phyloP scores from a whole-genome alignment of 1,140 invertebrate species.

The Zaprionus africanus region DNA sequence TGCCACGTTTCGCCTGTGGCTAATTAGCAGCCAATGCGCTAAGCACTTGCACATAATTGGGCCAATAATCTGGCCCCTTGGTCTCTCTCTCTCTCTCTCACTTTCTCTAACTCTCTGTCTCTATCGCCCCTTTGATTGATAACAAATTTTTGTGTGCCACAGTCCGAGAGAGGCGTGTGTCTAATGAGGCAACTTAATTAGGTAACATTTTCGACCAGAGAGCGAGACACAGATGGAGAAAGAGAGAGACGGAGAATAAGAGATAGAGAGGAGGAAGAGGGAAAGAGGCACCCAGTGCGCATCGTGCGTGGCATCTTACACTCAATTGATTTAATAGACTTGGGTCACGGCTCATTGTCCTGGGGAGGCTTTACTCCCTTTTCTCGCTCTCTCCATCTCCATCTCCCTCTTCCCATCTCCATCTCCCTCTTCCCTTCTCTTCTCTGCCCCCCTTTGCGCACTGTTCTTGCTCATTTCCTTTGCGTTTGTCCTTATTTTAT shows the following conservation, averaged over 20 bases:
- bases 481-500: conserved; percentile 68
- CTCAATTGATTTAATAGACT: conserved; percentile 80
- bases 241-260: neutral
- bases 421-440: conserved; percentile 10
- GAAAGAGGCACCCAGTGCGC: conserved; percentile 6
- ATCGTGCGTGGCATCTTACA: conserved; percentile 76
- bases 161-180: conserved; percentile 37
- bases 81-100: neutral
- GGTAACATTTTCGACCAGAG: conserved; percentile 49
- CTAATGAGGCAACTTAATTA: conserved; percentile 78
- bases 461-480: neutral
- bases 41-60: conserved; percentile 81
- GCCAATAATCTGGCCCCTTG: conserved; percentile 53
- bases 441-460: neutral
- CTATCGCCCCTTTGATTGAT: conserved; percentile 63
- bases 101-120: neutral
- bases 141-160: conserved; percentile 48
- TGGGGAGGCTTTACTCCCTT: neutral
- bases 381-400: no score
- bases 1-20: conserved; percentile 39
- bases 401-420: conserved; percentile 10
- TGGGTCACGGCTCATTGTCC: conserved; percentile 58
- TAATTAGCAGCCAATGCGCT: conserved; percentile 79
- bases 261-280: neutral
- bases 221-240: conserved; percentile 8